Conservation (phyloP, 1,140 invertebrate genomes). For the Tachypleus tridentatus region DNA sequence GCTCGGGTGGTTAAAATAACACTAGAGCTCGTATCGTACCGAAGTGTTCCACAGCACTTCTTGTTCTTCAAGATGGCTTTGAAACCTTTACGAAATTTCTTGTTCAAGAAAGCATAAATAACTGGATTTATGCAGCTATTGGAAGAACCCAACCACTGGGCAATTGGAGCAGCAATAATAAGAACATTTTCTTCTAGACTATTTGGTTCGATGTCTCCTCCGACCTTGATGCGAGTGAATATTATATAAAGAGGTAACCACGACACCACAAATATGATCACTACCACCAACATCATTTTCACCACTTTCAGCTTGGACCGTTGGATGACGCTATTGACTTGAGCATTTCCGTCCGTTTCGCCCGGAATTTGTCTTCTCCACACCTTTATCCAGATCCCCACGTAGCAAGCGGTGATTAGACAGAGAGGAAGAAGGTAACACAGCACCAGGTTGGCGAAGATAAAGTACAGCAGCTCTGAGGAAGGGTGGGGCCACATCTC, state of each 20-base stretch:
- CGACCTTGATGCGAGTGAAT: slow-evolving; percentile 46
- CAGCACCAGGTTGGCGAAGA: slow-evolving; percentile 73
- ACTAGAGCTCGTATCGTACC: slow-evolving; percentile 12
- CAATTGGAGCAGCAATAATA: slow-evolving; percentile 67
- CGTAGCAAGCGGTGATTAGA: slow-evolving; percentile 81
- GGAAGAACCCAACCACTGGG: slow-evolving; percentile 90
- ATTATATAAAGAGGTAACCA: slow-evolving; percentile 40
- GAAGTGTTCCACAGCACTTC: slow-evolving; percentile 51
- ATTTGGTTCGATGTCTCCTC: slow-evolving; percentile 16
- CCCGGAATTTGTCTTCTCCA: slow-evolving; percentile 74
- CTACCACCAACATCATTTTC: slow-evolving; percentile 42
- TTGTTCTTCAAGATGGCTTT: slow-evolving; percentile 71
- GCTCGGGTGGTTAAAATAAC: too few relatives aligned
- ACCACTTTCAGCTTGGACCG: slow-evolving; percentile 35
- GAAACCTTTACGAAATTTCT: slow-evolving; percentile 88
- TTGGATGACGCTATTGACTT: slow-evolving; percentile 29
- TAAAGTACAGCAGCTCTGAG: slow-evolving; percentile 69
- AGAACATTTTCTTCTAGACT: slow-evolving; percentile 60
- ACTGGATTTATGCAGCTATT: slow-evolving; percentile 97
- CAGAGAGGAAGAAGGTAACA: slow-evolving; percentile 89
- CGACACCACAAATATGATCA: slow-evolving; percentile 38
- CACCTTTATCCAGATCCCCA: slow-evolving; percentile 84
- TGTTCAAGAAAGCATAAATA: slow-evolving; percentile 92
- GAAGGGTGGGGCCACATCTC: slow-evolving; percentile 71
- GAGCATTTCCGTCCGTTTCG: slow-evolving; percentile 42